Percentiles rank a stretch among this genome's conserved stretches.
Evolutionary conservation across 1,140 invertebrate genomes (phyloP).

Genomic region (Lucilia sericata): DNA sequence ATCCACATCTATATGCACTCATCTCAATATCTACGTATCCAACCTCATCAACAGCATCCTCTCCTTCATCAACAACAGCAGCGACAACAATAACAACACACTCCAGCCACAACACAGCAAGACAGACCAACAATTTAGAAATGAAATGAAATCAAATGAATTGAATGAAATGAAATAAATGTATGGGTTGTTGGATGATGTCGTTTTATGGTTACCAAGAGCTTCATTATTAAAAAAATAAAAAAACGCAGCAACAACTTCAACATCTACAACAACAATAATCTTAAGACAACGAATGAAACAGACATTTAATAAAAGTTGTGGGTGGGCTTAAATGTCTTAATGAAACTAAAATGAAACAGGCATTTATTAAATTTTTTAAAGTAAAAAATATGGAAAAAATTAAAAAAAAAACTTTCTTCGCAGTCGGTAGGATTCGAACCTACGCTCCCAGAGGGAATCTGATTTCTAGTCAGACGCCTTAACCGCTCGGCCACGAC

Average conservation of each 20-base stretch:
- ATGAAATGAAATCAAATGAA: slow-evolving; percentile 17
- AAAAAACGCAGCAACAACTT: neutral
- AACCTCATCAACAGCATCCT: neutral
- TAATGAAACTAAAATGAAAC: neutral
- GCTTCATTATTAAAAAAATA: neutral
- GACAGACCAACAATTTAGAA: neutral
- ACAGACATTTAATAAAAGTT: neutral
- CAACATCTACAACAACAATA: neutral
- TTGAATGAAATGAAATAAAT: neutral
- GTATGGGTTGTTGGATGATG: neutral
- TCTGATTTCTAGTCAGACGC: slow-evolving; percentile 86
- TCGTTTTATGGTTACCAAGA: neutral
- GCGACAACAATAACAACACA: no score
- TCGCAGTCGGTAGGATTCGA: slow-evolving; percentile 84
- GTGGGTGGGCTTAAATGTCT: slow-evolving; percentile 13
- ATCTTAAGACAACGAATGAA: neutral
- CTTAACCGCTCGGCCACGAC: slow-evolving; percentile 85
- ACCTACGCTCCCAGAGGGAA: slow-evolving; percentile 84
- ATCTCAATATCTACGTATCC: neutral
- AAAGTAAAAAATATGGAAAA: neutral
- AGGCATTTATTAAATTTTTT: neutral
- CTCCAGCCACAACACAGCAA: neutral
- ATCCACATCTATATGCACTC: neutral
- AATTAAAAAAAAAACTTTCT: slow-evolving; percentile 13
- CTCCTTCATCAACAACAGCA: neutral